Evolutionary conservation across 1,140 invertebrate species (phyloP).

Genomic region (Sitophilus oryzae): DNA sequence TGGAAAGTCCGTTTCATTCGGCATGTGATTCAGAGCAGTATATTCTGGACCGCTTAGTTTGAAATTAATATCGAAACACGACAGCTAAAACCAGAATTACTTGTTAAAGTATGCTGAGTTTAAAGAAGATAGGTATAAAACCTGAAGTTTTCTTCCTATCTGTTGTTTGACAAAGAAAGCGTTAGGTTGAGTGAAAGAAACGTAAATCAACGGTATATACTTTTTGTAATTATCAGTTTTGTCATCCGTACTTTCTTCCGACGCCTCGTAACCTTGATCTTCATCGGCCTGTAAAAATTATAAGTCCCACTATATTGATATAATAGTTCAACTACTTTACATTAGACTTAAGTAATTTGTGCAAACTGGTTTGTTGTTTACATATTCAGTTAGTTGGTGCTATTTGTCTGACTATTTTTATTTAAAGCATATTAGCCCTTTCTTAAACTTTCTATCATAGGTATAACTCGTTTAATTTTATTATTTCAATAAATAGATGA

Average conservation of each 20-base stretch:
- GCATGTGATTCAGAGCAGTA: constrained; percentile 39
- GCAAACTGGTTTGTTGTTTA: too few relatives aligned
- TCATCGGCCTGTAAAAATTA: constrained; percentile 25
- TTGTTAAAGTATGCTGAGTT: not conserved
- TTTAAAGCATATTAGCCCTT: too few relatives aligned
- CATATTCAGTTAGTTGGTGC: too few relatives aligned
- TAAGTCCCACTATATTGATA: too few relatives aligned
- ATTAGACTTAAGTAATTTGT: too few relatives aligned
- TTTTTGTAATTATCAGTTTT: constrained; percentile 40
- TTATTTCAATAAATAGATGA: too few relatives aligned
- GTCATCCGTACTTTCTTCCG: constrained; percentile 43
- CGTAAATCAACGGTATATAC: constrained; percentile 50
- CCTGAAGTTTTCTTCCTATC: constrained; percentile 49
- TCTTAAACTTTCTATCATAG: too few relatives aligned
- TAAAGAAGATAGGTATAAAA: too few relatives aligned
- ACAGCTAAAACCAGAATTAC: constrained; percentile 39
- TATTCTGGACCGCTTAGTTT: constrained; percentile 47
- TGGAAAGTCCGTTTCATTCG: constrained; percentile 50
- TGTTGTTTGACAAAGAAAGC: constrained; percentile 54
- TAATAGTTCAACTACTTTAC: too few relatives aligned
- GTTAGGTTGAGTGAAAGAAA: constrained; percentile 61
- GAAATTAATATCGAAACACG: constrained; percentile 56
- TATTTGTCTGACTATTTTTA: too few relatives aligned
- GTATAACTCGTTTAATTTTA: too few relatives aligned
- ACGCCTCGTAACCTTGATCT: constrained; percentile 36